phyloP scores from a whole-genome alignment of 1,140 invertebrate genomes.

The Drosophila auraria region DNA sequence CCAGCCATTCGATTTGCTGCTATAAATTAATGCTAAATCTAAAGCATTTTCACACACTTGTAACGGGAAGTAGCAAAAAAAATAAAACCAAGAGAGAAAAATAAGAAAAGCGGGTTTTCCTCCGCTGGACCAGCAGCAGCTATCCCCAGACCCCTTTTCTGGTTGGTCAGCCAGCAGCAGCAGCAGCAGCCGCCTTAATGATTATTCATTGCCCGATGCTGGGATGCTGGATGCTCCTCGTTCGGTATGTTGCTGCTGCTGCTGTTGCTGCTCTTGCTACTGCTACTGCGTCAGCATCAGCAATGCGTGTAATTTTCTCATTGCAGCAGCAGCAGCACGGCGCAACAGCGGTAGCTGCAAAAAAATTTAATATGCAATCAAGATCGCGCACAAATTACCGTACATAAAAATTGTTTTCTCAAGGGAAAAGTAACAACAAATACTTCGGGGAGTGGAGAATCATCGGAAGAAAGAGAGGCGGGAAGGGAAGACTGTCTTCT shows the following conservation, averaged over 20 bases:
- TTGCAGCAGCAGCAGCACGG: slow-evolving; percentile 51
- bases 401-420: slow-evolving; percentile 82
- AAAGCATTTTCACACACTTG: slow-evolving; percentile 83
- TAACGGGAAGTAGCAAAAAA: slow-evolving; percentile 70
- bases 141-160: slow-evolving; percentile 19
- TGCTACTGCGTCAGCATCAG: slow-evolving; percentile 32
- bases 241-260: slow-evolving; percentile 45
- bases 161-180: slow-evolving; percentile 36
- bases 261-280: slow-evolving; percentile 27
- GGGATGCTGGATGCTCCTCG: slow-evolving; percentile 51
- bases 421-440: slow-evolving; percentile 72
- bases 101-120: slow-evolving; percentile 64
- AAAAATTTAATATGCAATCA: slow-evolving; percentile 83
- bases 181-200: slow-evolving; percentile 68
- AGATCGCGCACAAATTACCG: slow-evolving; percentile 83
- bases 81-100: slow-evolving; percentile 19
- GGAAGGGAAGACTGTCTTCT: neutral
- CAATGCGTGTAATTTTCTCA: slow-evolving; percentile 83
- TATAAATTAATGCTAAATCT: slow-evolving; percentile 82
- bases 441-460: slow-evolving; percentile 43
- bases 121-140: slow-evolving; percentile 5
- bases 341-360: neutral
- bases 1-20: slow-evolving; percentile 39
- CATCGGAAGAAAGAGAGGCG: slow-evolving; percentile 7
- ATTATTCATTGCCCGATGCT: slow-evolving; percentile 74